Evolutionary conservation across 2,888 invertebrate species (phyloP), one percentile per base, ranked within the genome.

Genomic region (Mimachlamys varia): DNA sequence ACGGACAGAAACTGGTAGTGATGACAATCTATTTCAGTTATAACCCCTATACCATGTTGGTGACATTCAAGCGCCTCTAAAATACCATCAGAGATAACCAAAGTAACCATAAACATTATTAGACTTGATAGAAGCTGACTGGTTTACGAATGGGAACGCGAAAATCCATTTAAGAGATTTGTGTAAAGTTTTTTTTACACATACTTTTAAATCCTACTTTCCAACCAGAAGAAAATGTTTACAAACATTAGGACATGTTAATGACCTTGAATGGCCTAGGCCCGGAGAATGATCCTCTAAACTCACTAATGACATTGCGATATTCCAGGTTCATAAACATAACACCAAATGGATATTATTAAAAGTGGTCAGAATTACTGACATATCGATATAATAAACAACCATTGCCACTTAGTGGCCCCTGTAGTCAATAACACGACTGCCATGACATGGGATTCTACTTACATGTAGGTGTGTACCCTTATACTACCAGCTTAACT

Each of bases 261-360:
- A 4, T 76, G 76, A 17, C 76, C 33, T 27, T 33, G 76, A 12
- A 33, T 33, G 76, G 76, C 4, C 33, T 22, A 76, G 76, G 53
- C 15, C 19, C 53, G 44, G 44, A 1, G 22, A 22, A 33, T 76
- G 76, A 33, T 33, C 10, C 12, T 7, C 33, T 76, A 27, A 76
- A 76, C 33, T 33, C 27, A 22, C 22, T 62, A 62, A 22, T 62
- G 62, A 62, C 62, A 22, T 10, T 0, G 62, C 22, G n/a, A 19
- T 62, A 62, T 62, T 62, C 22, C 62, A 62, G 19, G 62, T 22
- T n/a, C 7, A 62, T 22, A 62, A 3, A 22, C n/a, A 22, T 7
- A 22, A 62, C 22, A 62, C n/a, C 62, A 62, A 62, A 62, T 62
- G 62, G 62, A 62, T 62, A 62, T 62, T 62, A 62, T 62, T 62